Base-by-base conservation (phyloP, 1,140 invertebrate species). In the Fopius arisanus region DNA sequence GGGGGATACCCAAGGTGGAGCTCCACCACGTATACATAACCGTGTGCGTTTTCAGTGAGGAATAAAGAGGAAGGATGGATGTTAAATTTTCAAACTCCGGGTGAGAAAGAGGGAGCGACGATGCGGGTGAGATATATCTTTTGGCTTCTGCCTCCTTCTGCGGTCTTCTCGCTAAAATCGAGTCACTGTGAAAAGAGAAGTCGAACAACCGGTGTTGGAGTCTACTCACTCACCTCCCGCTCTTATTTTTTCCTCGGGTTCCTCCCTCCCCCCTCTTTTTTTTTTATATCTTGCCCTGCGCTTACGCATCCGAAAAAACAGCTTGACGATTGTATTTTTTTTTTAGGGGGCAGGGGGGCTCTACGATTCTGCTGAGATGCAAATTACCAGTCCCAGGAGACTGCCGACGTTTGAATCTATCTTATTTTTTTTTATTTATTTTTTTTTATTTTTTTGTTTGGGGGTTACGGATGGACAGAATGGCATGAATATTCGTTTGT, bases 351-450 rank as follows among this genome's bases (percentile, higher is more conserved):
- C 63, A 23, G 54, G 2, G 43, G 29, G 51, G 31, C 63, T 37
- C 31, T 63, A 23, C 33, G 28, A 70, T 26, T 65, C 67, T 70
- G 48, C 67, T 40, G 69, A 70, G 51, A 70, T 70, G 69, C 69
- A 70, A 70, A 70, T 70, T 37, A 63, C 37, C 19, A 23, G 31
- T 70, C 33, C 33, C 9, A 37, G 33, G 33, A 16, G 21, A 62
- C 62, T 31, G 28, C 29, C 28, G 62, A 31, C 62, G 29, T 65
- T 65, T n/a, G 26, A 65, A 65, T 65, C 12, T n/a, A 65, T 65
- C 26, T 65, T 65, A 65, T 65, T 65, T 33, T n/a, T 1, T 9
- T 5, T 21, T 23, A 26, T 59, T 23, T 26, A 26, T 59, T 59
- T 59, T 21, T 26, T n/a, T 1, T 9, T 5, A 23, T 23, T 59